A percentile compares a stretch with the other conserved stretches of the same genome.
Evolutionary conservation across 2,888 invertebrate genomes (phyloP).

Genomic region (Hydrotaea cyrtoneurina): DNA sequence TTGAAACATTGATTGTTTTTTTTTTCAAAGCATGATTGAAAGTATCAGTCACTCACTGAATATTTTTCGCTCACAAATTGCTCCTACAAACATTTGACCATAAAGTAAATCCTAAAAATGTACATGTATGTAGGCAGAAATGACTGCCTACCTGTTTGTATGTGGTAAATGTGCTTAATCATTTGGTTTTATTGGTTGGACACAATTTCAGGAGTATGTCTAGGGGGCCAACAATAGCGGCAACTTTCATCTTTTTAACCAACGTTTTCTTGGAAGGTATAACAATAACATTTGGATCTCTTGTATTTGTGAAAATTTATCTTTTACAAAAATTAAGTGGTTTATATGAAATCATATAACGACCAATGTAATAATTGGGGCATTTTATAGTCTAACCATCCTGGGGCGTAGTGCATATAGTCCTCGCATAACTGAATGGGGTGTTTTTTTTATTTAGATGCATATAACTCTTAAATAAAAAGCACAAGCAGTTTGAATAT

Average conservation of each 20-base stretch:
- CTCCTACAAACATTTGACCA: constrained; percentile 3
- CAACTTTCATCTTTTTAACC: too few relatives aligned
- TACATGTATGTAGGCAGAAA: neutral
- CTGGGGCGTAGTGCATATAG: too few relatives aligned
- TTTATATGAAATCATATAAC: neutral
- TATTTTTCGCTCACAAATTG: neutral
- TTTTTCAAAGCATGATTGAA: constrained; percentile 12
- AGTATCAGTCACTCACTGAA: neutral
- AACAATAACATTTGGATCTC: neutral
- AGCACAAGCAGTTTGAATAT: too few relatives aligned
- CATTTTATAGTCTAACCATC: too few relatives aligned
- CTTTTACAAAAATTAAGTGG: neutral
- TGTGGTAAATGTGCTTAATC: constrained; percentile 8
- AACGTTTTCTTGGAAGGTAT: neutral
- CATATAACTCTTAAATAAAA: too few relatives aligned
- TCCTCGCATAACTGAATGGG: too few relatives aligned
- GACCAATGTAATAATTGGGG: too few relatives aligned
- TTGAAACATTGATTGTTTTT: constrained; percentile 14
- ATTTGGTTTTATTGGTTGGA: neutral
- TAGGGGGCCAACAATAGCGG: too few relatives aligned
- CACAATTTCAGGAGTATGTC: too few relatives aligned
- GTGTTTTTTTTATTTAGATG: too few relatives aligned
- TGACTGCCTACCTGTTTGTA: neutral
- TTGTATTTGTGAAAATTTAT: neutral
- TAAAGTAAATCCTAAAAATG: constrained; percentile 32